Base-by-base conservation (phyloP, 1,140 invertebrate species). In the Artemia franciscana region DNA sequence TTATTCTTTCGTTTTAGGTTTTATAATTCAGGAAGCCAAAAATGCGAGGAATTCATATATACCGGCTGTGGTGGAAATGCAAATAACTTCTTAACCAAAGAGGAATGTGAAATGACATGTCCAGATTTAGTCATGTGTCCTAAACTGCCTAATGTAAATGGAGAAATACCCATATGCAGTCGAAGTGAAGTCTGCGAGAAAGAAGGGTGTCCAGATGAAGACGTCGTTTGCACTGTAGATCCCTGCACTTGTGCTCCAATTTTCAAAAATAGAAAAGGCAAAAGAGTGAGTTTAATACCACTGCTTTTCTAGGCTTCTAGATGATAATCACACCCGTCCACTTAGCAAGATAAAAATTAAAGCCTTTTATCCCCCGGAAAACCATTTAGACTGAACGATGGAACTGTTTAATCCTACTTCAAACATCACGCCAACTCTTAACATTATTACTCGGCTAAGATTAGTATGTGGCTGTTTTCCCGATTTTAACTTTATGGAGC, bases 1-100 rank as follows among this genome's bases (percentile, higher is more conserved):
- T n/a, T n/a, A n/a, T n/a, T 76, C 73, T 7, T 67, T 67, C 69
- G 70, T 1, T 70, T 77, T 24, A 81, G 75, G 71, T 78, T 72
- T 67, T 81, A 72, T 68, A 76, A 80, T 68, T 62, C 68, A 3
- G 67, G 69, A 5, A 72, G 69, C 5, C 66, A 72, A n/a, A 66
- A 68, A 23, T 80, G 79, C 68, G 72, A 77, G 62, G 65, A 70
- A 58, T 81, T 80, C 69, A 69, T 76, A 23, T 81, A 78, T 67
- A 73, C 77, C 26, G 78, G 78, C 23, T 80, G 79, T 67, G 73
- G 74, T 18, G 78, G 76, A 26, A 79, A 80, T 66, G 69, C 67
- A n/a, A 79, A 80, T 67, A 77, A 78, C 67, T 80, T 80, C 66
- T 68, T 71, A 5, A 71, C 71, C 15, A 66, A 70, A 26, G 70